Evolutionary conservation across 1,140 invertebrate genomes (phyloP).

Genomic region (Neotoxoptera formosana): DNA sequence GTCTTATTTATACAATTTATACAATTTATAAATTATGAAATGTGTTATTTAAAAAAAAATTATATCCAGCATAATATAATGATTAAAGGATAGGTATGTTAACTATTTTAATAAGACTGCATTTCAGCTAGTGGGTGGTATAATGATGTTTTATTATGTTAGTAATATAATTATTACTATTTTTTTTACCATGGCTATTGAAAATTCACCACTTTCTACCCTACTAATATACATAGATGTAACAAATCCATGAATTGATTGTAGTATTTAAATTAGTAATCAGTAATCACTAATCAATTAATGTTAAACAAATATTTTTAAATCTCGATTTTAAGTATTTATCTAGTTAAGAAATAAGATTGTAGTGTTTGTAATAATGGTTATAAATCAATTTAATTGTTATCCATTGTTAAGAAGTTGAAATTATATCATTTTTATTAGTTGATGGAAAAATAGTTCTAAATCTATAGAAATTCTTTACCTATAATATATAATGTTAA

Average conservation of each 20-base stretch:
- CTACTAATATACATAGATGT: no score
- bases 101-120: no score
- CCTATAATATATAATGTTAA: not conserved
- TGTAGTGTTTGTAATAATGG: not conserved
- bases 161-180: no score
- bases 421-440: not conserved
- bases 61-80: no score
- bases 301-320: not conserved
- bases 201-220: no score
- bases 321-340: not conserved
- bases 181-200: no score
- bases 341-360: not conserved
- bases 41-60: no score
- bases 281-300: not conserved
- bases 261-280: not conserved
- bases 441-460: not conserved
- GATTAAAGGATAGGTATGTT: no score
- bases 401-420: not conserved
- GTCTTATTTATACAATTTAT: no score
- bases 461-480: not conserved
- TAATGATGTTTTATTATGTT: no score
- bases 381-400: not conserved
- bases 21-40: no score
- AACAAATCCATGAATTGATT: not conserved
- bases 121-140: no score